Percentiles rank a stretch among this genome's conserved stretches.
These are phyloP conservation scores for Dendrocopos noguchii DNA, from an alignment of 2,113 vertebrate species.

Conservation along the genomic window DNA sequence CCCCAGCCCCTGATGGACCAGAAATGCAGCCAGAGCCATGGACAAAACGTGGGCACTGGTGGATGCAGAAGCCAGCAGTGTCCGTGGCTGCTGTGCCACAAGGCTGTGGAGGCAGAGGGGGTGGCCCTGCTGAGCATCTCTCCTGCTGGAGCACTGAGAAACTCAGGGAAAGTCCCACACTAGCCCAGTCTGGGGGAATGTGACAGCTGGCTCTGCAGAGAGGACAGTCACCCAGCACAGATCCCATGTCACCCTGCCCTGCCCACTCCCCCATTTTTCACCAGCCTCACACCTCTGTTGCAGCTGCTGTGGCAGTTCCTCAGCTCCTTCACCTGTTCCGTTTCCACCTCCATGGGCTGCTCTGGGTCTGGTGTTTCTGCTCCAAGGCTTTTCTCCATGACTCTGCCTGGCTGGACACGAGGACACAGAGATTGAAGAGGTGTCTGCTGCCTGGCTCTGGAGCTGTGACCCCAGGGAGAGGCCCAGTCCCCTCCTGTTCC, in stretches of 20 bases:
- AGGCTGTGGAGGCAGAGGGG: background rate
- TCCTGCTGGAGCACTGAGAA: background rate
- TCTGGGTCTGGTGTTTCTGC: fast-evolving
- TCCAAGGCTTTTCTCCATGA: background rate
- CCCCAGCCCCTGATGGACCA: background rate
- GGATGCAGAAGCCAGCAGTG: background rate
- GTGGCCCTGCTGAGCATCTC: background rate
- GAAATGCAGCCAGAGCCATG: background rate
- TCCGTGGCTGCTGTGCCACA: fast-evolving
- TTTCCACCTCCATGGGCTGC: background rate
- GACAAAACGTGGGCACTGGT: fast-evolving
- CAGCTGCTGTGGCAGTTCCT: background rate
- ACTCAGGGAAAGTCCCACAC: background rate
- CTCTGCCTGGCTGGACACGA: background rate
- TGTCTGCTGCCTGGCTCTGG: fast-evolving
- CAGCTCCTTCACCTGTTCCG: background rate
- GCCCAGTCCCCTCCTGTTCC: background rate
- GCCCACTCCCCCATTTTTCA: background rate
- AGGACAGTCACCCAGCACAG: background rate
- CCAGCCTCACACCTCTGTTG: background rate
- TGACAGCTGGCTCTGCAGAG: background rate
- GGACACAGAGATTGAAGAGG: background rate
- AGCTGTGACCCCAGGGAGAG: background rate
- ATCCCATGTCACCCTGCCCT: fast-evolving
- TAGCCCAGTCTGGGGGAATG: fast-evolving